Conservation (phyloP, 2,888 invertebrate genomes). For the Cryptocephalus moraei region DNA sequence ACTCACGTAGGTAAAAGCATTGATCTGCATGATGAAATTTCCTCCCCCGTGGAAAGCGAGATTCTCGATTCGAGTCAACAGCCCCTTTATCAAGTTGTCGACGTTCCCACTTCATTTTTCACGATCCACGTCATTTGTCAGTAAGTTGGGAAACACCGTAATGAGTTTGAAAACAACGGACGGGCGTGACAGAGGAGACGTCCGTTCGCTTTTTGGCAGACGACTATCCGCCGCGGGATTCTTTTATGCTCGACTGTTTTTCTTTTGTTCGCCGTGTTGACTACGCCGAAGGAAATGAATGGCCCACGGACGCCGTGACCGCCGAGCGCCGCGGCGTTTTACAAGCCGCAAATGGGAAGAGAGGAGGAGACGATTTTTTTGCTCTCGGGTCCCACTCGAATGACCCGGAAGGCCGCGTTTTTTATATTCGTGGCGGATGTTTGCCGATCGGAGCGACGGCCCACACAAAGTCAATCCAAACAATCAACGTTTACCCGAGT, state of each 20-base stretch:
- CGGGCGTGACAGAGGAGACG: slow-evolving; percentile 30
- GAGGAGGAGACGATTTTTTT: no score
- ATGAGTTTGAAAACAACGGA: slow-evolving; percentile 40
- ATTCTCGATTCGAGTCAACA: slow-evolving; percentile 4
- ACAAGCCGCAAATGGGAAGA: no score
- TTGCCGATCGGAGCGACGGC: no score
- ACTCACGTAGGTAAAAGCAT: slow-evolving; percentile 4
- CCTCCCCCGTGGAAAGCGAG: slow-evolving; percentile 7
- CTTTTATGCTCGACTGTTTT: neutral
- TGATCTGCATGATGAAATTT: slow-evolving; percentile 13
- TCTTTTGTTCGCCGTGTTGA: neutral
- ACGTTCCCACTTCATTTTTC: slow-evolving; percentile 39
- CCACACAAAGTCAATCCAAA: no score
- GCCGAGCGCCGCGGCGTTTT: no score
- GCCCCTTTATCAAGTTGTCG: slow-evolving; percentile 39
- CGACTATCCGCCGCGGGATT: no score
- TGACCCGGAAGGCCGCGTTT: no score
- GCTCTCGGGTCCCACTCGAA: no score
- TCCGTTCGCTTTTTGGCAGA: neutral
- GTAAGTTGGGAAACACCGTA: slow-evolving; percentile 37
- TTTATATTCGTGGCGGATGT: no score
- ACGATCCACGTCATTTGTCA: slow-evolving; percentile 40
- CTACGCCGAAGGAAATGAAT: no score
- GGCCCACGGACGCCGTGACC: no score
- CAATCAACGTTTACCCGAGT: no score